These are phyloP conservation scores for Nycticebus coucang DNA, from an alignment of 2,113 vertebrate species.

Conservation along the genomic window DNA sequence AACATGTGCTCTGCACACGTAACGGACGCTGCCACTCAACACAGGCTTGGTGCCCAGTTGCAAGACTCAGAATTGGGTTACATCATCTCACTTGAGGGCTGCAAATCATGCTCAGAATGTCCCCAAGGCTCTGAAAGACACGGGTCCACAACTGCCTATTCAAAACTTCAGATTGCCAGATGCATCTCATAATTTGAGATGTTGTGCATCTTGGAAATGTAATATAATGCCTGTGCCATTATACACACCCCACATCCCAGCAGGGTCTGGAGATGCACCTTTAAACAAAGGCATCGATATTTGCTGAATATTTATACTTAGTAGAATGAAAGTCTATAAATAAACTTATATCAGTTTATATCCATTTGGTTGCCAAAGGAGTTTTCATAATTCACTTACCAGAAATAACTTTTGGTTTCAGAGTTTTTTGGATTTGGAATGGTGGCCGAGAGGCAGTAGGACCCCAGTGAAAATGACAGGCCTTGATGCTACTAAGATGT, in stretches of 20 bases:
- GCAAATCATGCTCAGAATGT: background rate
- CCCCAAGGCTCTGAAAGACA: background rate
- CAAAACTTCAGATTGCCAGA: background rate
- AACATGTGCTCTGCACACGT: background rate
- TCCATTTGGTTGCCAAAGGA: background rate
- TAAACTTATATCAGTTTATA: background rate
- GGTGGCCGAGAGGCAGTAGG: background rate
- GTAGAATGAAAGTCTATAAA: background rate
- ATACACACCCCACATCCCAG: too few relatives aligned
- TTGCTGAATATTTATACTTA: background rate
- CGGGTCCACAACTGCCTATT: background rate
- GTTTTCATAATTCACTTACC: background rate
- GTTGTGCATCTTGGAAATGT: constrained; percentile 32
- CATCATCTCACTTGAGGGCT: background rate
- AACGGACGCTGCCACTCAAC: background rate
- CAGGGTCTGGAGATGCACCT: background rate
- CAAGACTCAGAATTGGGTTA: background rate
- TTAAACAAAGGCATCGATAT: background rate
- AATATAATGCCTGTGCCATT: background rate
- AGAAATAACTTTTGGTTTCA: background rate
- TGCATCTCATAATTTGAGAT: background rate
- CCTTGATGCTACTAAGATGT: background rate
- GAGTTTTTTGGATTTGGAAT: background rate
- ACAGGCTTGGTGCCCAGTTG: background rate
- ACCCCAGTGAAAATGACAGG: background rate